Percentiles rank a stretch among this genome's conserved stretches.
Conservation (phyloP, 1,140 invertebrate species). For the Pogonognathellus flavescens region DNA sequence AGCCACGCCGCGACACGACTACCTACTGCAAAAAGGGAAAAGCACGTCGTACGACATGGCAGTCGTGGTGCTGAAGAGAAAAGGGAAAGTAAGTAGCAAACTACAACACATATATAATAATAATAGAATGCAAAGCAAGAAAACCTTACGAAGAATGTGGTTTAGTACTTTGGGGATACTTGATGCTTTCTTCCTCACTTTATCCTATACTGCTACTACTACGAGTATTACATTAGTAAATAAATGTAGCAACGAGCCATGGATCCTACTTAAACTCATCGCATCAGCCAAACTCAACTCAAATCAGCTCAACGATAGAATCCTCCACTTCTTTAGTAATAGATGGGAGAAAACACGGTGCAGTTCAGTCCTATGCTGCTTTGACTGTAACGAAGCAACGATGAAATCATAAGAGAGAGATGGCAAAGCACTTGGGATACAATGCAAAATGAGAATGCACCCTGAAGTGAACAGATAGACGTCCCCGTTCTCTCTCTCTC, state of each 20-base stretch:
- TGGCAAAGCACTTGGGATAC: constrained; percentile 36
- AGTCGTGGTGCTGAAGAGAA: neutral
- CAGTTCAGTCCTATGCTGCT: no score
- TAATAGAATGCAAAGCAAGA: constrained; percentile 40
- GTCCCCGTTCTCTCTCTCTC: no score
- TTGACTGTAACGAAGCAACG: constrained; percentile 3
- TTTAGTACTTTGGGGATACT: neutral
- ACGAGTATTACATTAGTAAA: neutral
- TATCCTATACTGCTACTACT: neutral
- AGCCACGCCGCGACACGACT: no score
- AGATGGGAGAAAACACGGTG: neutral
- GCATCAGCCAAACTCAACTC: neutral
- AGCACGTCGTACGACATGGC: neutral
- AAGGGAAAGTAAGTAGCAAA: constrained; percentile 35
- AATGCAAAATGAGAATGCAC: constrained; percentile 44
- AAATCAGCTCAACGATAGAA: neutral
- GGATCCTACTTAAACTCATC: constrained; percentile 8
- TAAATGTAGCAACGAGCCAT: neutral
- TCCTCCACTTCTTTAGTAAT: neutral
- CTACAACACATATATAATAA: neutral
- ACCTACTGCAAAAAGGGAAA: no score
- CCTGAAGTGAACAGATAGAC: constrained; percentile 2
- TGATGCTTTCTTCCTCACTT: no score
- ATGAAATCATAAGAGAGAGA: neutral
- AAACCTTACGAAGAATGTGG: constrained; percentile 4